Conservation (phyloP, 2,113 vertebrate genomes). For the Hoplias malabaricus region DNA sequence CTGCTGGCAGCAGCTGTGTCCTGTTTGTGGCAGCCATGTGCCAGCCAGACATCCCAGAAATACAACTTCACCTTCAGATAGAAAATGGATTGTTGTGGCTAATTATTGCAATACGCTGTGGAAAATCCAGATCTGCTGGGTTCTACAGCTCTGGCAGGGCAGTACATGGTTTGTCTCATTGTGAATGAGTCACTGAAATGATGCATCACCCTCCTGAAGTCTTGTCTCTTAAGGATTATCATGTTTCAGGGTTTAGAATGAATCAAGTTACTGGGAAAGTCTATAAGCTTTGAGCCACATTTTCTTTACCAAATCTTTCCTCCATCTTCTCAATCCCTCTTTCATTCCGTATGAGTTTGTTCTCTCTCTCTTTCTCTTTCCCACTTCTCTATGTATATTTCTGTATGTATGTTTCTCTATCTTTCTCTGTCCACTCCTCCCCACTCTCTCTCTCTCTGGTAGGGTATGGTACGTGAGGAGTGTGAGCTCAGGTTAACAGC, state of each 20-base stretch:
- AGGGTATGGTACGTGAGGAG: constrained; percentile 25
- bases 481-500: constrained; percentile 33
- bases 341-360: background rate
- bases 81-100: background rate
- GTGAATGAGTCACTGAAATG: constrained; percentile 14
- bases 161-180: background rate
- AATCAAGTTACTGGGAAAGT: constrained; percentile 25
- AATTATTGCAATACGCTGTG: background rate
- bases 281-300: constrained; percentile 8
- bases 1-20: constrained; percentile 17
- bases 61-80: background rate
- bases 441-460: background rate
- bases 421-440: background rate
- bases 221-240: constrained; percentile 18
- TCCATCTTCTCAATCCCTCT: background rate
- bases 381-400: background rate
- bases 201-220: constrained; percentile 13
- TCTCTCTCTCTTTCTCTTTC: background rate
- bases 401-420: background rate
- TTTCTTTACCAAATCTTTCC: background rate
- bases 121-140: background rate
- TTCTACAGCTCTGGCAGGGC: background rate
- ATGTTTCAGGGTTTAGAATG: constrained; percentile 14
- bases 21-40: background rate
- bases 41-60: background rate